Conservation (phyloP, 2,888 invertebrate species). For the Drosophila nigritarsus region DNA sequence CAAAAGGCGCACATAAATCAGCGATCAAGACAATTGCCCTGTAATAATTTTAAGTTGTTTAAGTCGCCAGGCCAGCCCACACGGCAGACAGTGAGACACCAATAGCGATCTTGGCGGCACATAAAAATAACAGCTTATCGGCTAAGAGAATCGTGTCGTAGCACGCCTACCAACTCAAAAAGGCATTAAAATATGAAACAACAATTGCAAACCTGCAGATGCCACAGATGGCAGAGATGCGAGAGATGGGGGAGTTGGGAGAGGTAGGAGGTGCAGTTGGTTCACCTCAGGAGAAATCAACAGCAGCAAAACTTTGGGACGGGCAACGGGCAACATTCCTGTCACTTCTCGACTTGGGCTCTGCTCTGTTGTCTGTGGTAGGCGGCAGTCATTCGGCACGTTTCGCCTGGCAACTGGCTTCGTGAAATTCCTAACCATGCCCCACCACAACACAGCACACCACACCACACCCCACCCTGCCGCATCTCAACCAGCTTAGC, state of each 20-base stretch:
- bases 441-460: constrained; percentile 20
- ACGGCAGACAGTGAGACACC: constrained; percentile 35
- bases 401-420: constrained; percentile 56
- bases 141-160: constrained; percentile 83
- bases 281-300: constrained; percentile 76
- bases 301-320: constrained; percentile 47
- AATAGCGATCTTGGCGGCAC: constrained; percentile 74
- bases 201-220: constrained; percentile 54
- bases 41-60: constrained; percentile 79
- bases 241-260: not conserved
- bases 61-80: constrained; percentile 72
- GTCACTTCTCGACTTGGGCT: constrained; percentile 48
- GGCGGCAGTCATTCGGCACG: constrained; percentile 71
- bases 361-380: constrained; percentile 34
- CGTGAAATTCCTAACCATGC: constrained; percentile 61
- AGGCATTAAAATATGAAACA: constrained; percentile 75
- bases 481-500: constrained; percentile 18
- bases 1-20: constrained; percentile 75
- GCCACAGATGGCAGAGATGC: not conserved
- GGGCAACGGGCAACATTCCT: constrained; percentile 30
- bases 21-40: constrained; percentile 79
- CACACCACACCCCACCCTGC: not conserved
- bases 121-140: constrained; percentile 85
- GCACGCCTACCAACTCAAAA: constrained; percentile 82
- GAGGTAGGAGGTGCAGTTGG: constrained; percentile 15